phyloP scores from a whole-genome alignment of 2,113 vertebrate genomes.

The Dipodomys spectabilis region DNA sequence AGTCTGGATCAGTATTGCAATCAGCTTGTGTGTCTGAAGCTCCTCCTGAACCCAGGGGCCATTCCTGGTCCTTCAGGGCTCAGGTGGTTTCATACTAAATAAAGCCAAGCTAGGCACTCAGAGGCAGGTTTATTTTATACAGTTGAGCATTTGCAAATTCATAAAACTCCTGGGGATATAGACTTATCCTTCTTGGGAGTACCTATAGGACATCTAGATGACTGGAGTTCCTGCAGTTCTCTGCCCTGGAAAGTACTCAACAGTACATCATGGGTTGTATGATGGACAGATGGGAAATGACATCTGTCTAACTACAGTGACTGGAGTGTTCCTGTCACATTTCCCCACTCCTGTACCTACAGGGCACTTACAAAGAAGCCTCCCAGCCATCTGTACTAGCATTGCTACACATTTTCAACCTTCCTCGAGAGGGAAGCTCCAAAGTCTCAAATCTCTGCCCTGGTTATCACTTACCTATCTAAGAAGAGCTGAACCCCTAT shows the following conservation, averaged over 20 bases:
- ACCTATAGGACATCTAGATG: not conserved
- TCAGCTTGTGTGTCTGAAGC: not conserved
- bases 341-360: not conserved
- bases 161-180: not conserved
- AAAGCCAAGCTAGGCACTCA: not conserved
- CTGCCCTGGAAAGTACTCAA: not conserved
- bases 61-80: not conserved
- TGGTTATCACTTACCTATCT: not conserved
- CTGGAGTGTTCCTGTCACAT: not conserved
- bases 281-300: not conserved
- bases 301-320: not conserved
- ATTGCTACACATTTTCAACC: not conserved
- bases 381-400: not conserved
- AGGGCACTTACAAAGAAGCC: not conserved
- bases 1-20: not conserved
- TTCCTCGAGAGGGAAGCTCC: not conserved
- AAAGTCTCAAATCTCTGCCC: not conserved
- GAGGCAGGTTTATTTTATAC: not conserved
- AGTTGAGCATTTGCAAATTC: not conserved
- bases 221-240: not conserved
- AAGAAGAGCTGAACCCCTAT: not conserved
- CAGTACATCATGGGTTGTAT: not conserved
- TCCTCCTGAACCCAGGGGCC: not conserved
- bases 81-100: not conserved
- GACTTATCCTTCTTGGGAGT: not conserved